phyloP scores from a whole-genome alignment of 2,797 vertebrate species.

The Clarias laeviceps region DNA sequence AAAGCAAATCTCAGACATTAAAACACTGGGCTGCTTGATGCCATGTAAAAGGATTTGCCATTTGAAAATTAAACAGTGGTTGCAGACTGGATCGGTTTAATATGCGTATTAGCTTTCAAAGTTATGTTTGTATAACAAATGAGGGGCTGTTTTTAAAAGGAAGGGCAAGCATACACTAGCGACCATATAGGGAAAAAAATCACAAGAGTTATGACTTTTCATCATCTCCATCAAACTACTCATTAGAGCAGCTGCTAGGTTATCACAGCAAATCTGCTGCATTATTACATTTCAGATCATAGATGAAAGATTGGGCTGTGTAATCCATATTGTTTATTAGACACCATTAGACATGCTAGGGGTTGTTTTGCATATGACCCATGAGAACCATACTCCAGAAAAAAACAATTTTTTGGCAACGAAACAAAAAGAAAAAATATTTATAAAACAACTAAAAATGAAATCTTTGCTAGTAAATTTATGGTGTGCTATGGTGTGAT shows the following conservation, averaged over 20 bases:
- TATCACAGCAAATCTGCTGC: constrained; percentile 33
- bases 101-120: constrained; percentile 31
- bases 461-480: constrained; percentile 9
- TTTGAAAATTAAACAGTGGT: constrained; percentile 28
- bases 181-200: constrained; percentile 5
- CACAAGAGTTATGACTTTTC: constrained; percentile 22
- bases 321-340: constrained; percentile 13
- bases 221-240: constrained; percentile 18
- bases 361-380: constrained; percentile 27
- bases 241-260: constrained; percentile 19
- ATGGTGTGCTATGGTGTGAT: constrained; percentile 18
- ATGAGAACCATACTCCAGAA: background rate
- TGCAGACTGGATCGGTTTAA: constrained; percentile 35
- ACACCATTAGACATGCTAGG: constrained; percentile 4
- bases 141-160: constrained; percentile 25
- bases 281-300: constrained; percentile 31
- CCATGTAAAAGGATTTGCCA: background rate
- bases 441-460: background rate
- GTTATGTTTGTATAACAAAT: constrained; percentile 36
- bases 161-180: constrained; percentile 24
- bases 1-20: constrained; percentile 38
- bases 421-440: background rate
- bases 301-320: constrained; percentile 14
- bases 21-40: constrained; percentile 19
- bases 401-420: constrained; percentile 16